These are phyloP conservation scores for Pterocles burchelli DNA, from an alignment of 2,113 vertebrate species.

Conservation along the genomic window DNA sequence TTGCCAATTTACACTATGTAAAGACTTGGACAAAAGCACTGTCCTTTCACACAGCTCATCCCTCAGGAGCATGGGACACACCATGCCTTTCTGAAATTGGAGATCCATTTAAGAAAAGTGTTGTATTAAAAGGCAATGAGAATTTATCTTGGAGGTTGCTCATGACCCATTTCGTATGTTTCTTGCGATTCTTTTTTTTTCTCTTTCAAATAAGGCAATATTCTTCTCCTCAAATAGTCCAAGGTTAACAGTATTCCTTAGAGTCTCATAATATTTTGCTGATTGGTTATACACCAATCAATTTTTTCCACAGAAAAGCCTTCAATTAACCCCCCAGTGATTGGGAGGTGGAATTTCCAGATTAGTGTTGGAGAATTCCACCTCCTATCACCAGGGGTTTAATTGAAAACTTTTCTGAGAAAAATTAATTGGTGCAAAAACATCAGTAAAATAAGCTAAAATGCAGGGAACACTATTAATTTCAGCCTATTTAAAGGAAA, in stretches of 20 bases:
- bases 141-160: not conserved
- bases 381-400: conserved; percentile 40
- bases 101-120: not conserved
- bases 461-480: conserved; percentile 8
- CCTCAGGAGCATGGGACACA: not conserved
- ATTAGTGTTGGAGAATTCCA: conserved; percentile 36
- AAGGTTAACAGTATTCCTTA: conserved; percentile 30
- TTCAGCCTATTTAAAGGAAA: not conserved
- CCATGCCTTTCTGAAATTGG: not conserved
- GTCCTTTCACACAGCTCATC: not conserved
- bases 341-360: conserved; percentile 25
- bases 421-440: conserved; percentile 54
- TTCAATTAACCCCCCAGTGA: conserved; percentile 52
- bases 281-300: conserved; percentile 40
- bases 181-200: not conserved
- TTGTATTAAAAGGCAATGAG: not conserved
- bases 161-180: not conserved
- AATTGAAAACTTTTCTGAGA: conserved; percentile 54
- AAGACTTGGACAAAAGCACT: fast-evolving
- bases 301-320: conserved; percentile 14
- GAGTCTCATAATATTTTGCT: conserved; percentile 26
- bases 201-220: not conserved
- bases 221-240: not conserved
- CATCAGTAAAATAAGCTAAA: conserved; percentile 38
- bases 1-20: not conserved